Conservation (phyloP, 2,797 vertebrate genomes). For the Molothrus ater region DNA sequence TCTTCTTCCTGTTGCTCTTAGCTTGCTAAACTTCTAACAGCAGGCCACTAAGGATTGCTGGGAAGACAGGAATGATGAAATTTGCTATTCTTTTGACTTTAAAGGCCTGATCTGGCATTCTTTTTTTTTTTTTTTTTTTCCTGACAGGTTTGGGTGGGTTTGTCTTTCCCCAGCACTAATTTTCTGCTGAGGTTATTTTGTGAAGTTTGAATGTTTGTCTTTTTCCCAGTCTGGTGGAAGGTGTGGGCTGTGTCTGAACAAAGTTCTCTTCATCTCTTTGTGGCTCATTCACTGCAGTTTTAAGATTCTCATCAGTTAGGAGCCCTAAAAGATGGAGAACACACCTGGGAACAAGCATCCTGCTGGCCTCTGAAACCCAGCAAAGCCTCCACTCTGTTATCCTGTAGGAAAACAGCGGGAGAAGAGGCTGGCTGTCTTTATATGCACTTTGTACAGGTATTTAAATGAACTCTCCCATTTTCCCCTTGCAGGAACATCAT, state of each 20-base stretch:
- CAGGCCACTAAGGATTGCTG: neutral
- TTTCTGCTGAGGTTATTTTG: neutral
- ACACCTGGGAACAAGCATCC: neutral
- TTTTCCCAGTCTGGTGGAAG: neutral
- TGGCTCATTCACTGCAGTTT: neutral
- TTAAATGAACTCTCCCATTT: neutral
- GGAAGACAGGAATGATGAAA: neutral
- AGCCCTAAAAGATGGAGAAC: neutral
- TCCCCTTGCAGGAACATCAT: conserved; percentile 89
- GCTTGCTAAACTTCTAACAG: neutral
- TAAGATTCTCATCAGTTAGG: neutral
- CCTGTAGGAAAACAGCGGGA: neutral
- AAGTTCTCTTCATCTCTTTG: neutral
- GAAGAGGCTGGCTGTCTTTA: neutral
- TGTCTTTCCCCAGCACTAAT: neutral
- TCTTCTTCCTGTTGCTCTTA: neutral
- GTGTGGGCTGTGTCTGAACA: neutral
- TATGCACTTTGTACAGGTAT: accelerated
- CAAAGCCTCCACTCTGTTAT: neutral
- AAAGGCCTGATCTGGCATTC: neutral
- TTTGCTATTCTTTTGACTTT: neutral
- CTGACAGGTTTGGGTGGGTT: neutral
- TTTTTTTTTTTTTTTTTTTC: too few relatives aligned
- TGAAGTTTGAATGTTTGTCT: neutral
- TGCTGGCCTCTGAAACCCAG: neutral